Evolutionary conservation across 2,113 vertebrate genomes (phyloP).

Genomic region (Neogobius melanostomus): DNA sequence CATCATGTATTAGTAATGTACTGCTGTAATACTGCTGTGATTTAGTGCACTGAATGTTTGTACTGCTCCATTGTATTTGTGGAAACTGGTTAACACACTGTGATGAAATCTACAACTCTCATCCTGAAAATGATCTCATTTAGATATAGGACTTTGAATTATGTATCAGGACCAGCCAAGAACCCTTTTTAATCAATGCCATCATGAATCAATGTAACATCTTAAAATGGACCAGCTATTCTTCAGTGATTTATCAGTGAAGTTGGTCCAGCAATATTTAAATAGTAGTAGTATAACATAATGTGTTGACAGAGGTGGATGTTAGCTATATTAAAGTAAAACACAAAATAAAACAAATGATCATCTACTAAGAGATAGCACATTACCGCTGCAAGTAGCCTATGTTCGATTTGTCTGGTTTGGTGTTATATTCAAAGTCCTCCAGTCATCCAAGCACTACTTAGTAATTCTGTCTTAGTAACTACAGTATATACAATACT

Average conservation of each 20-base stretch:
- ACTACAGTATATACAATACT: neutral
- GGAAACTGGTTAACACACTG: constrained; percentile 4
- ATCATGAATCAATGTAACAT: no score
- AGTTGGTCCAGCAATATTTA: no score
- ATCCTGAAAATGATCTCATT: neutral
- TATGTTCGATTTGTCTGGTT: no score
- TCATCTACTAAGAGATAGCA: no score
- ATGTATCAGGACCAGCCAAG: neutral
- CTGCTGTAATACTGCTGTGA: constrained; percentile 11
- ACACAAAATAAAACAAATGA: no score
- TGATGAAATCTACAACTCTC: neutral
- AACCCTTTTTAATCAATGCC: neutral
- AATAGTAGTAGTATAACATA: no score
- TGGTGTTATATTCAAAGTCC: no score
- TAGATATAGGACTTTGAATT: neutral
- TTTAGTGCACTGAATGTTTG: constrained; percentile 19
- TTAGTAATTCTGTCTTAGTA: constrained; percentile 3
- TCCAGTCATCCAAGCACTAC: neutral
- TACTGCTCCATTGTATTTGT: constrained; percentile 1
- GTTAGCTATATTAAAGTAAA: no score
- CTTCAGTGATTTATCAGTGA: no score
- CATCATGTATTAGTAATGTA: constrained; percentile 17
- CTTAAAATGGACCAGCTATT: no score
- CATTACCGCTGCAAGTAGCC: no score
- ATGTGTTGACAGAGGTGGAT: no score